These are phyloP conservation scores for Hydraecia micacea DNA, from an alignment of 2,888 invertebrate genomes.

Conservation along the genomic window DNA sequence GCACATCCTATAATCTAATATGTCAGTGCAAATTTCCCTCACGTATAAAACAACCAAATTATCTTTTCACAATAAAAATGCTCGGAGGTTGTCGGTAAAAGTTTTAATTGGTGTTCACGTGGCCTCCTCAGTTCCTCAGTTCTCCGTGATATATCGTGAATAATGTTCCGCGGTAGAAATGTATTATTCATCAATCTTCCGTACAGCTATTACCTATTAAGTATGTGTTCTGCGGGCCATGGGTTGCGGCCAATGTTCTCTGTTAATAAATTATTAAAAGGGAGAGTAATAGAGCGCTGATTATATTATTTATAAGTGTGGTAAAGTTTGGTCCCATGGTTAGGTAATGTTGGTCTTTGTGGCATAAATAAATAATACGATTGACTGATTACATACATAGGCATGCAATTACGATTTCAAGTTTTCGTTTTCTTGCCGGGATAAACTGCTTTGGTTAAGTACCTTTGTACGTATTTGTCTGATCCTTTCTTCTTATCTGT, in stretches of 20 bases:
- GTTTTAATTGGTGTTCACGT: constrained; percentile 69
- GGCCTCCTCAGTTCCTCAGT: constrained; percentile 40
- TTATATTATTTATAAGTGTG: constrained; percentile 7
- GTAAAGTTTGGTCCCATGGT: neutral
- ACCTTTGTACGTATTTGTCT: neutral
- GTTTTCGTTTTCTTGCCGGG: neutral
- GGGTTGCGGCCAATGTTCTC: constrained; percentile 56
- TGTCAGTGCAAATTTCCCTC: constrained; percentile 9
- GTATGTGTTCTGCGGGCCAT: constrained; percentile 61
- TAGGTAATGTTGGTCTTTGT: neutral
- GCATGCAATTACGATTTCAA: neutral
- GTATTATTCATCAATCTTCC: constrained; percentile 70
- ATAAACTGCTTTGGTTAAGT: too few species aligned
- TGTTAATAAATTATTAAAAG: constrained; percentile 57
- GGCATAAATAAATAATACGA: neutral
- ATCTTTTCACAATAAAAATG: constrained; percentile 40
- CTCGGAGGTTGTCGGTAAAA: constrained; percentile 55
- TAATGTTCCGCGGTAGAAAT: constrained; percentile 61
- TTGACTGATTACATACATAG: neutral
- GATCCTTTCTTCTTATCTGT: neutral
- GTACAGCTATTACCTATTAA: constrained; percentile 59
- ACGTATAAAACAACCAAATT: constrained; percentile 3
- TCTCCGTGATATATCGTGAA: constrained; percentile 60
- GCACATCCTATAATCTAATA: neutral
- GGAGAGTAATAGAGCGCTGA: constrained; percentile 20